Evolutionary conservation across 30 jellyfish, hydroid and myxozoan species (phyloP).

Genomic region (Clytia hemisphaerica): DNA sequence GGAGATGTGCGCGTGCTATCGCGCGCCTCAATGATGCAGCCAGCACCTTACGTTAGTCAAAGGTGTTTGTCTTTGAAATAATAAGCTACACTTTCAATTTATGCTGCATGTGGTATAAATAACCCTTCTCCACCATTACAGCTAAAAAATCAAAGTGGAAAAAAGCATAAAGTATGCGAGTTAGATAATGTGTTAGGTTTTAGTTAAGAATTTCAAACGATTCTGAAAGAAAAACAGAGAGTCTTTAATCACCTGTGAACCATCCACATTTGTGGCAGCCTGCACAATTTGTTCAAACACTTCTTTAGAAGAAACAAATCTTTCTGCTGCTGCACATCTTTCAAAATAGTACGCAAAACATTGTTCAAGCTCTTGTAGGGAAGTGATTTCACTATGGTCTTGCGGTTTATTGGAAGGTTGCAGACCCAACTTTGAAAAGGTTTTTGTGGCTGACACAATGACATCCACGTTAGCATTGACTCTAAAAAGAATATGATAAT

Average conservation of each 20-base stretch:
- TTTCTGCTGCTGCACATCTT: conserved; percentile 86
- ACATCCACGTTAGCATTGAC: conserved; percentile 75
- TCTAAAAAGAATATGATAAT: conserved; percentile 51
- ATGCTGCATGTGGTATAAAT: too few relatives aligned
- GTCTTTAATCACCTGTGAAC: conserved; percentile 33
- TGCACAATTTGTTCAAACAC: conserved; percentile 43
- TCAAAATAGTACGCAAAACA: conserved; percentile 54
- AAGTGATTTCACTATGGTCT: conserved; percentile 39
- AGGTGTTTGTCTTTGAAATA: too few relatives aligned
- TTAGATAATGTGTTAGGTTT: too few relatives aligned
- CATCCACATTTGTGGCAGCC: conserved; percentile 23
- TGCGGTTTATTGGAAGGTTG: conserved; percentile 9
- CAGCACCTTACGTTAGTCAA: too few relatives aligned
- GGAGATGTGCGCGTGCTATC: too few relatives aligned
- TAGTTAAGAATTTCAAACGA: too few relatives aligned
- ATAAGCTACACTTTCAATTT: too few relatives aligned
- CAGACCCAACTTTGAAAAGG: conserved; percentile 29
- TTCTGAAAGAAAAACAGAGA: too few relatives aligned
- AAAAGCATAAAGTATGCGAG: too few relatives aligned
- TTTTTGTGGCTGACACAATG: conserved; percentile 58
- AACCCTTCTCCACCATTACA: too few relatives aligned
- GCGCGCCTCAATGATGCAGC: too few relatives aligned
- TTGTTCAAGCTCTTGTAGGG: conserved; percentile 46
- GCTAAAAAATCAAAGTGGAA: too few relatives aligned
- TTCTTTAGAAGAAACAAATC: conserved; percentile 59